Conservation (phyloP, 2,888 invertebrate genomes). For the Criorhina ranunculi region DNA sequence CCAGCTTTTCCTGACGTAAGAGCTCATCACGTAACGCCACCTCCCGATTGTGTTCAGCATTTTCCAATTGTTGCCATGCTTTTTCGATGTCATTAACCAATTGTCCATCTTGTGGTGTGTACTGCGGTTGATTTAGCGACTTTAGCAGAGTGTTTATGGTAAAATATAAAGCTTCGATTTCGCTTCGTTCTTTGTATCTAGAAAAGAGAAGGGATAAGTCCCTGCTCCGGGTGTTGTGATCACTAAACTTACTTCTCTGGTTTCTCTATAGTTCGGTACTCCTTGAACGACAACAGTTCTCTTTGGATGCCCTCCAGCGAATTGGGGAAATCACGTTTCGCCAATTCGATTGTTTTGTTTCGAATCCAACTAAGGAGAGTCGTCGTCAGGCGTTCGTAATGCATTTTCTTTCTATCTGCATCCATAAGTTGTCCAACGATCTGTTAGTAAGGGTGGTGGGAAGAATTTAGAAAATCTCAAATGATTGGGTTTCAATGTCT, state of each 20-base stretch:
- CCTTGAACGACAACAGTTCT: conserved; percentile 94
- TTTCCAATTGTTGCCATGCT: conserved; percentile 96
- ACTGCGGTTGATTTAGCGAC: conserved; percentile 95
- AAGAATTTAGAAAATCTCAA: conserved; percentile 29
- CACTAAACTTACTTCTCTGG: conserved; percentile 92
- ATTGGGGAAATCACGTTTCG: conserved; percentile 96
- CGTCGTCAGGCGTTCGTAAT: conserved; percentile 93
- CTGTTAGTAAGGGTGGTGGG: conserved; percentile 85
- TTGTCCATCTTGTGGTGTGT: conserved; percentile 94
- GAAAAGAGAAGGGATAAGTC: background rate
- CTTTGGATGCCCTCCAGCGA: conserved; percentile 97
- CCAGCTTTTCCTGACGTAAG: conserved; percentile 95
- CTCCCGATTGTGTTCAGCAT: conserved; percentile 97
- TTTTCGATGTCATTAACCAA: conserved; percentile 97
- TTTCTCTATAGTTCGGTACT: conserved; percentile 98
- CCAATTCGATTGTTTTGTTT: conserved; percentile 91
- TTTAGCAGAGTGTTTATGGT: conserved; percentile 98
- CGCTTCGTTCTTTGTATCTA: conserved; percentile 97
- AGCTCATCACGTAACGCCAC: conserved; percentile 96
- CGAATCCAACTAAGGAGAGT: conserved; percentile 97
- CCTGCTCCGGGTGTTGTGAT: background rate
- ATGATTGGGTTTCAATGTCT: conserved; percentile 67
- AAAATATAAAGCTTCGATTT: conserved; percentile 98
- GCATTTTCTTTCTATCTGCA: conserved; percentile 95
- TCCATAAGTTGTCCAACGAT: conserved; percentile 98